Evolutionary conservation across 2,797 vertebrate genomes (phyloP), one percentile per base, ranked within the genome.

Genomic region (Sebastes vulpes): DNA sequence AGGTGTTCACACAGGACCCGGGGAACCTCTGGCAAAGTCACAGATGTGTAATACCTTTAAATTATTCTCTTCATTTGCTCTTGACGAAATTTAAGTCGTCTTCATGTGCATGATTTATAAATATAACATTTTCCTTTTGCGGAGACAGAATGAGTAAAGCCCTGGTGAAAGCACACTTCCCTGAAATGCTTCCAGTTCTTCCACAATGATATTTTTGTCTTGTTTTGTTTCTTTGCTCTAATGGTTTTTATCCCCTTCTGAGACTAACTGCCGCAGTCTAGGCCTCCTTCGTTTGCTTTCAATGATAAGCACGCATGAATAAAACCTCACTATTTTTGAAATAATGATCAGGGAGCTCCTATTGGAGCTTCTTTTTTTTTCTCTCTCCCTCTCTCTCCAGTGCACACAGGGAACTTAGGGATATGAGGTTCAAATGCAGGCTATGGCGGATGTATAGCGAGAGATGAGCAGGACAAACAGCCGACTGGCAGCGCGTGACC

Each of bases 401-500:
- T 59, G 57, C 85, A 66, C 70, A 80, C 31, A 58, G 48, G 59
- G 26, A 83, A 78, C 79, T 86, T 80, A 79, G 72, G 66, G 25
- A 67, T 75, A 54, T 64, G 35, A 60, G 85, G 75, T 89, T 91
- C 67, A 79, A 25, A 76, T 59, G 65, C 66, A 26, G 71, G 75
- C 26, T 77, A 54, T 21, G 46, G 66, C 82, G 60, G 83, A 88
- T 66, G 56, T 75, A 84, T 71, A 86, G 80, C 61, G 28, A 52
- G 79, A 69, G 71, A 88, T 20, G 86, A 84, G 77, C 72, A 21
- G 87, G 85, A 86, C 85, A 87, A 91, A 84, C 78, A 77, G 80
- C 50, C 78, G 70, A 87, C 77, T 77, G 91, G 81, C 89, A 83
- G 79, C 9, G 92, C 78, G 64, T 92, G 93, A 95, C 93, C 93